Conservation (phyloP, 53 echinoderm and acorn worm genomes). For the Arbacia lixula region DNA sequence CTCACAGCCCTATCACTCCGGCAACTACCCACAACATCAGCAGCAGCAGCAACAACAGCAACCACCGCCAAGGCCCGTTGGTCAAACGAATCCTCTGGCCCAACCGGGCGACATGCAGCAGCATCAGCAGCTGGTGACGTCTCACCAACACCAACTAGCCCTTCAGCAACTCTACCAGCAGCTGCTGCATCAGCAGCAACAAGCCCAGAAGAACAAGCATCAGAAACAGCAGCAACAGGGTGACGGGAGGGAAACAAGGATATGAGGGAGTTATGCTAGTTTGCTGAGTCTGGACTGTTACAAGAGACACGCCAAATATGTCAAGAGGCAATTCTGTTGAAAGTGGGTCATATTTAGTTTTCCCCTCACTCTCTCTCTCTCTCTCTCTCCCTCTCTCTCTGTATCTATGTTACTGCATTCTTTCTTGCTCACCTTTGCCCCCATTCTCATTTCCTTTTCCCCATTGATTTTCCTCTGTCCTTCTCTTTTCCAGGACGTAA, state of each 20-base stretch:
- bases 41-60: constrained; percentile 31
- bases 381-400: not conserved
- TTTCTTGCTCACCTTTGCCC: not conserved
- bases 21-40: constrained; percentile 3
- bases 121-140: constrained; percentile 7
- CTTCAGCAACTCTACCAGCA: constrained; percentile 33
- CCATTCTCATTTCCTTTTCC: not conserved
- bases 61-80: constrained; percentile 1
- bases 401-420: not conserved
- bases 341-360: no score
- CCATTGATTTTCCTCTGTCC: not conserved
- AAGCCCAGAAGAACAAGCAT: constrained; percentile 26
- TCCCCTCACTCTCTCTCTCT: not conserved
- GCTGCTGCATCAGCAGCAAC: constrained; percentile 35
- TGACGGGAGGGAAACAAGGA: constrained; percentile 51
- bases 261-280: constrained; percentile 4
- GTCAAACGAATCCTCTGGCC: constrained; percentile 1
- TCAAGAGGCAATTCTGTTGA: no score
- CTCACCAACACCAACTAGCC: constrained; percentile 35
- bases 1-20: constrained; percentile 9
- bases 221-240: constrained; percentile 12
- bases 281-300: no score
- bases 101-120: constrained; percentile 24
- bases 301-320: no score
- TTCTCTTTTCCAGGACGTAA: no score